phyloP scores from a whole-genome alignment of 2,888 invertebrate species.

The Calliscelio sp. region DNA sequence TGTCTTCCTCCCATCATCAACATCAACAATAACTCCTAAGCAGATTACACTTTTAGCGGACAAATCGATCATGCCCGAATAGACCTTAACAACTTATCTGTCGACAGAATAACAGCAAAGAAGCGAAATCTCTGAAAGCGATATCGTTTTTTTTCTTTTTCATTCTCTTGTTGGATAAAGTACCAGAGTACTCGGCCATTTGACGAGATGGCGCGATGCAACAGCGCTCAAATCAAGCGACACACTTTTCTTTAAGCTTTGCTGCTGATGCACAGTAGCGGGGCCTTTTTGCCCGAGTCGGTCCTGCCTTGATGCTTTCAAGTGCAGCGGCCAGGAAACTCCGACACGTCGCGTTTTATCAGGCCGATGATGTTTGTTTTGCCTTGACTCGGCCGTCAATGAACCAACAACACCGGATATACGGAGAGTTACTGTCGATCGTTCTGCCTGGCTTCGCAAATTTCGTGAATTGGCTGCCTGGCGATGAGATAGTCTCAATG shows the following conservation, averaged over 20 bases:
- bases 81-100: conserved; percentile 84
- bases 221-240: too few relatives aligned
- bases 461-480: conserved; percentile 49
- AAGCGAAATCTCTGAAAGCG: conserved; percentile 60
- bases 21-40: conserved; percentile 78
- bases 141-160: conserved; percentile 55
- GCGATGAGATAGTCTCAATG: too few relatives aligned
- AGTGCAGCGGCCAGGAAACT: conserved; percentile 52
- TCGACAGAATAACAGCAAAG: conserved; percentile 79
- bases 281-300: too few relatives aligned
- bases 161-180: too few relatives aligned
- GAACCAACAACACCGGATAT: conserved; percentile 46
- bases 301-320: too few relatives aligned
- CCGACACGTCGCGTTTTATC: conserved; percentile 51
- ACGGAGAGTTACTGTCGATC: conserved; percentile 49
- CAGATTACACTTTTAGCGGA: conserved; percentile 83
- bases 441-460: conserved; percentile 58
- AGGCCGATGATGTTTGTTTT: conserved; percentile 57
- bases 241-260: too few relatives aligned
- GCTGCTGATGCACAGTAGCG: conserved; percentile 36
- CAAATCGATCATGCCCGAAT: conserved; percentile 84
- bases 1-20: conserved; percentile 44
- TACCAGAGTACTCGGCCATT: conserved; percentile 38
- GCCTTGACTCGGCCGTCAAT: conserved; percentile 54
- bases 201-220: too few relatives aligned